These are phyloP conservation scores for Scrobipalpa costella DNA, from an alignment of 2,888 invertebrate genomes.

Conservation along the genomic window DNA sequence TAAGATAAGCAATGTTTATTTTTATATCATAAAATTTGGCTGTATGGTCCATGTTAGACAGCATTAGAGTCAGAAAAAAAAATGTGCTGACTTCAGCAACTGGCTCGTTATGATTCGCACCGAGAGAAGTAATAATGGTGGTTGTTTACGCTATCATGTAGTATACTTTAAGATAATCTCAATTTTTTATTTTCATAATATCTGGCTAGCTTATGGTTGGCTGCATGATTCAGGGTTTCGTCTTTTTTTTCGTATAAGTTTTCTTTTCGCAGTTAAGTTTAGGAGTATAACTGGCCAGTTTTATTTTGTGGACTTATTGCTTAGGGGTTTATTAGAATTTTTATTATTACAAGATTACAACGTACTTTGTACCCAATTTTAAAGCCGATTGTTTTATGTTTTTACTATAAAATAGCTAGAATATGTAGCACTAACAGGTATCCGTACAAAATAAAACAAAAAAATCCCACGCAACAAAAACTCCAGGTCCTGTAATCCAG, in stretches of 20 bases:
- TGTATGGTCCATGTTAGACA: too few species aligned
- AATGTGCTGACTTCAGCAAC: constrained; percentile 55
- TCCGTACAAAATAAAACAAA: neutral
- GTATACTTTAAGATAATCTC: neutral
- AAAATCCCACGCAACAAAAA: neutral
- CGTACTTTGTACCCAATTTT: neutral
- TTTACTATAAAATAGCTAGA: neutral
- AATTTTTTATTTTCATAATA: too few species aligned
- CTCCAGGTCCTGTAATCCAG: constrained; percentile 13
- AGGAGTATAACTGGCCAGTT: too few species aligned
- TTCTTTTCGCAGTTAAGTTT: too few species aligned
- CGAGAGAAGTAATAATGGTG: neutral
- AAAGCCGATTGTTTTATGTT: neutral
- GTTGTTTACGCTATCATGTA: neutral
- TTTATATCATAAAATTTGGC: too few species aligned
- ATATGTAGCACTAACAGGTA: neutral
- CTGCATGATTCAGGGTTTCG: too few species aligned
- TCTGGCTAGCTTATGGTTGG: too few species aligned
- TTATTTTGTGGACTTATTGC: too few species aligned
- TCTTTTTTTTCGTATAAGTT: too few species aligned
- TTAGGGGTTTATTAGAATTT: too few species aligned
- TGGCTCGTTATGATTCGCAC: constrained; percentile 33
- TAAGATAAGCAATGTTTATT: too few species aligned
- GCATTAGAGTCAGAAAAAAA: too few species aligned
- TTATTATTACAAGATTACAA: neutral